Evolutionary conservation across 2,797 vertebrate species (phyloP).

Genomic region (Anableps anableps): DNA sequence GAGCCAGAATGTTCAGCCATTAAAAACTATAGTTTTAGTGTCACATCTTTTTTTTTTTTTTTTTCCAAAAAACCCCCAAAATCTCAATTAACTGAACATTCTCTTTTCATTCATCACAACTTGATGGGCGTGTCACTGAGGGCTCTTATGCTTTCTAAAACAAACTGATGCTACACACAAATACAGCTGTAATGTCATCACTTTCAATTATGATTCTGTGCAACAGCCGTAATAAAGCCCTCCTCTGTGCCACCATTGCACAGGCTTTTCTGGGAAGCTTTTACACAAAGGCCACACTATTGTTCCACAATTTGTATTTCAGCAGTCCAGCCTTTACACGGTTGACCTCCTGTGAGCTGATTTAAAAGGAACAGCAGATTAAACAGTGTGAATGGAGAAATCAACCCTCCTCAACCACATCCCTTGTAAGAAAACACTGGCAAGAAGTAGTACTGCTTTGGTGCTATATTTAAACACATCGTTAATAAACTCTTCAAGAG

Average conservation of each 20-base stretch:
- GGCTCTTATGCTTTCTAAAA: neutral
- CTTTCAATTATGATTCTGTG: conserved; percentile 15
- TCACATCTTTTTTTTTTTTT: neutral
- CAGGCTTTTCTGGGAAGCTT: conserved; percentile 43
- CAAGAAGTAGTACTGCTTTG: neutral
- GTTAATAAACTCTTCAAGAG: conserved; percentile 20
- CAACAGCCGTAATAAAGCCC: conserved; percentile 17
- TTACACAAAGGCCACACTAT: conserved; percentile 50
- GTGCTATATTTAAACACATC: conserved; percentile 24
- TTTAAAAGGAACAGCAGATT: neutral
- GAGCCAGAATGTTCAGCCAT: neutral
- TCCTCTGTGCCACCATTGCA: conserved; percentile 27
- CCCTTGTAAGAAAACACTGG: neutral
- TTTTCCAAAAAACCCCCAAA: neutral
- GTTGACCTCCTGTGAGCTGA: conserved; percentile 31
- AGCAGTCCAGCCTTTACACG: conserved; percentile 39
- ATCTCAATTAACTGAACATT: neutral
- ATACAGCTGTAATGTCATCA: neutral
- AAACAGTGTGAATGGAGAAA: conserved; percentile 3
- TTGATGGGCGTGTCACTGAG: neutral
- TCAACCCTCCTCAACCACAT: conserved; percentile 6
- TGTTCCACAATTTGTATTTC: conserved; percentile 42
- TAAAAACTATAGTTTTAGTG: neutral
- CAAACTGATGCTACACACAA: neutral
- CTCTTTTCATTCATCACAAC: neutral